A percentile compares a stretch with the other conserved stretches of the same genome.
These are phyloP conservation scores for Heliocidaris erythrogramma DNA, from an alignment of 35 echinoderm and acorn worm species.

Conservation along the genomic window DNA sequence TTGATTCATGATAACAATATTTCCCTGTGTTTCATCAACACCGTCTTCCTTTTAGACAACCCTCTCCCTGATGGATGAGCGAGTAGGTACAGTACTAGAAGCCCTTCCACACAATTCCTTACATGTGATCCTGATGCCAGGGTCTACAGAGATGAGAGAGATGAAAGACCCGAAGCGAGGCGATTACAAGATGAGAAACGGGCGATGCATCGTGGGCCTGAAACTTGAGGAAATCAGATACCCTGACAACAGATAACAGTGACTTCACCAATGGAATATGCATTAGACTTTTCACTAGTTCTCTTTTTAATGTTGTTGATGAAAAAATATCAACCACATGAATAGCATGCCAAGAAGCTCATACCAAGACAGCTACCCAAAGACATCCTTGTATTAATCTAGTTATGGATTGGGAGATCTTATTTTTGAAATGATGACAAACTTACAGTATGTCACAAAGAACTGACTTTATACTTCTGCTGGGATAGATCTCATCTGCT, in stretches of 20 bases:
- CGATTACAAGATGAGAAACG: conserved; percentile 25
- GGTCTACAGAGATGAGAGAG: conserved; percentile 1
- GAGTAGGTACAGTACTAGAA: conserved; percentile 1
- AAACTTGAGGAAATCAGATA: neutral
- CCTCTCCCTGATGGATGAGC: conserved; percentile 13
- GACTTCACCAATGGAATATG: too few species aligned
- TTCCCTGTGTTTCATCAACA: neutral
- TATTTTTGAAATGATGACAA: too few species aligned
- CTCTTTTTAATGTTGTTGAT: neutral
- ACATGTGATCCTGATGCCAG: conserved; percentile 19
- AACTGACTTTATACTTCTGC: too few species aligned
- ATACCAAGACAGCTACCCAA: too few species aligned
- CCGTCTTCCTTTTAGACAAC: neutral
- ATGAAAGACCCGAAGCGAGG: neutral
- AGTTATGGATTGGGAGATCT: too few species aligned
- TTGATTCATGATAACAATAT: too few species aligned
- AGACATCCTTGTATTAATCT: too few species aligned
- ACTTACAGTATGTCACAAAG: too few species aligned
- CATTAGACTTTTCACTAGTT: neutral
- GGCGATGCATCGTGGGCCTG: conserved; percentile 12
- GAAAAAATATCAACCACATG: too few species aligned
- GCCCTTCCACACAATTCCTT: conserved; percentile 7
- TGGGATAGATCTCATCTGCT: too few species aligned
- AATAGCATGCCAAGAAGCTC: too few species aligned
- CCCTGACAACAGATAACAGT: neutral